Evolutionary conservation across 2,113 vertebrate species (phyloP), one percentile per base, ranked within the genome.

Genomic region (Pongo pygmaeus): DNA sequence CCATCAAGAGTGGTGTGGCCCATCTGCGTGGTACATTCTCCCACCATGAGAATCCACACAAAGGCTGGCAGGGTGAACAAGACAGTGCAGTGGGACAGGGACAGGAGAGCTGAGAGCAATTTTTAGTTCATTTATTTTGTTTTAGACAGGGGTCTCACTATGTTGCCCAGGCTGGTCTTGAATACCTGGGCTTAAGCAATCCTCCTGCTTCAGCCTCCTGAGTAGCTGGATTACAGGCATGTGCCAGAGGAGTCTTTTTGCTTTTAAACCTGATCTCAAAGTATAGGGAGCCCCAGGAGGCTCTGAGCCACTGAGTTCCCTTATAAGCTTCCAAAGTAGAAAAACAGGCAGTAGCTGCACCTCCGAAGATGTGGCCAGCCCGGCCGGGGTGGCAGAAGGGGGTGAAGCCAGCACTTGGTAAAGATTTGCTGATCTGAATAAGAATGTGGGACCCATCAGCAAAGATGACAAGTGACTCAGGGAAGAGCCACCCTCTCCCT

Each of bases 81-180:
- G 10, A 38, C 4, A 69, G 27, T 0, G 3, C 4, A 10, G 69
- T 20, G 11, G 70, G 46, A 3, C 10, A 18, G 18, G n/a, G 35
- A 46, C 25, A 25, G 32, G 61, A 43, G 5, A 11, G 3, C 35
- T 38, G 18, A 72, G n/a, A 72, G 69, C 69, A 72, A 64, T 14
- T 13, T 64, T 64, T 64, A 64, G 27, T 14, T 14, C 30, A 64
- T 30, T 64, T 64, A 64, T 64, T 64, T 30, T 64, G 61, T 64
- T 64, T 64, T 64, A 64, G 61, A 30, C 61, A 6, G 72, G 18
- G 4, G 22, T 25, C 4, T 40, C 32, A 40, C 72, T 74, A 3
- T 20, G 69, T n/a, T 72, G 38, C 22, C 38, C 72, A 7, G 38
- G 72, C 22, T 74, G 22, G 25, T 77, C 74, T 77, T 25, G 23